Evolutionary conservation across 2,797 vertebrate genomes (phyloP).

Genomic region (Adrianichthys oophorus): DNA sequence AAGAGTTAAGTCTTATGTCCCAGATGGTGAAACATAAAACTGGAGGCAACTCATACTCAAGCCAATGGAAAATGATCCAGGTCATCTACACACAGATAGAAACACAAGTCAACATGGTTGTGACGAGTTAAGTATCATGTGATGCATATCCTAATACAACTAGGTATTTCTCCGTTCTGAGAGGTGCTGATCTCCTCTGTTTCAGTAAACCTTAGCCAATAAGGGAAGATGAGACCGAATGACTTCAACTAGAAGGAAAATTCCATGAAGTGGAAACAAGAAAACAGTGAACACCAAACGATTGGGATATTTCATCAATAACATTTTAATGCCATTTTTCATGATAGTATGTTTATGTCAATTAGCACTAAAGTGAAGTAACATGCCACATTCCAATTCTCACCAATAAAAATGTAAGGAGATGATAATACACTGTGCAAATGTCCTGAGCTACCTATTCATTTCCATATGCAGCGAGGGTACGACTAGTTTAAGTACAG

Average conservation of each 20-base stretch:
- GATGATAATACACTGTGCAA: conserved; percentile 9
- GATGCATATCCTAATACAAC: conserved; percentile 26
- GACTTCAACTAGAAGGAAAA: conserved; percentile 24
- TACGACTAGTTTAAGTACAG: conserved; percentile 58
- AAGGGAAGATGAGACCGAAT: conserved; percentile 11
- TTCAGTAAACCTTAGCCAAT: conserved; percentile 45
- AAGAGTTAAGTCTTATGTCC: conserved; percentile 48
- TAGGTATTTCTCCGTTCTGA: conserved; percentile 18
- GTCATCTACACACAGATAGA: conserved; percentile 46
- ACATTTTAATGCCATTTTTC: too few relatives aligned
- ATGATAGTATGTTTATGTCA: too few relatives aligned
- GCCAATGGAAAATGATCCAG: conserved; percentile 49
- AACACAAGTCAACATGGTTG: conserved; percentile 17
- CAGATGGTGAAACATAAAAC: conserved; percentile 65
- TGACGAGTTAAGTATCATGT: conserved; percentile 21
- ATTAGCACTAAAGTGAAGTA: too few relatives aligned
- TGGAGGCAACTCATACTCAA: conserved; percentile 51
- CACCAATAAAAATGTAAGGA: too few relatives aligned
- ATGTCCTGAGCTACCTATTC: conserved; percentile 41
- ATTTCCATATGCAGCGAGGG: conserved; percentile 18
- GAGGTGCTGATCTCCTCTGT: conserved; percentile 25
- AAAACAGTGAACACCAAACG: not conserved
- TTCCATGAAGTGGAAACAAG: conserved; percentile 24
- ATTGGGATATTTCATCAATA: not conserved
- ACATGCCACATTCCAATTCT: too few relatives aligned